Conservation (phyloP, 2,113 vertebrate genomes). For the Dromiciops gliroides region DNA sequence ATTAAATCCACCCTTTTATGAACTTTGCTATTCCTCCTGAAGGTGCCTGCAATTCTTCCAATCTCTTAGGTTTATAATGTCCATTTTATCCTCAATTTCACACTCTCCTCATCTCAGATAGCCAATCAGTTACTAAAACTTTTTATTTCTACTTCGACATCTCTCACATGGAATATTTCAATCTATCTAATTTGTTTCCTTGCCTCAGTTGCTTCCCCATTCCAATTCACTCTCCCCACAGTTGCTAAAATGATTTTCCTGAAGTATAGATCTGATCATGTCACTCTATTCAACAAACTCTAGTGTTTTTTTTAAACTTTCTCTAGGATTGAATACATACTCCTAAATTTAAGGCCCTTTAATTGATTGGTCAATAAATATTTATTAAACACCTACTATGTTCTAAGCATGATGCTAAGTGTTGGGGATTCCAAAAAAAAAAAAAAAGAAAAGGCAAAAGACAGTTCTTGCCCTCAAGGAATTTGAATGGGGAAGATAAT, state of each 20-base stretch:
- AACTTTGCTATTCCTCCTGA: background rate
- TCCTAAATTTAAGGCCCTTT: background rate
- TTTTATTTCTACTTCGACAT: background rate
- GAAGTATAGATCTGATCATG: background rate
- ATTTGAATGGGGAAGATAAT: background rate
- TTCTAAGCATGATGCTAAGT: background rate
- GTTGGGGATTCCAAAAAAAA: background rate
- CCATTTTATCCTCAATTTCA: background rate
- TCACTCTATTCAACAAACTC: background rate
- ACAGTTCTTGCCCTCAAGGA: background rate
- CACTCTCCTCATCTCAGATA: background rate
- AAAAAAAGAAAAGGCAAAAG: background rate
- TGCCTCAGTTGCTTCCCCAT: background rate
- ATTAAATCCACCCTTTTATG: background rate
- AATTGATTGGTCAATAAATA: background rate
- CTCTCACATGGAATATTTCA: background rate
- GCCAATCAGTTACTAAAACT: background rate
- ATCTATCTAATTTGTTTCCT: background rate
- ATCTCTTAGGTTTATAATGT: background rate
- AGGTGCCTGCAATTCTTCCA: background rate
- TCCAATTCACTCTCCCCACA: background rate
- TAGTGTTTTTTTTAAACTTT: too few relatives aligned
- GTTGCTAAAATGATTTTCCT: background rate
- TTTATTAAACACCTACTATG: background rate
- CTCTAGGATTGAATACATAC: background rate